Evolutionary conservation across 1,140 invertebrate genomes (phyloP).

Genomic region (Ephestia elutella): DNA sequence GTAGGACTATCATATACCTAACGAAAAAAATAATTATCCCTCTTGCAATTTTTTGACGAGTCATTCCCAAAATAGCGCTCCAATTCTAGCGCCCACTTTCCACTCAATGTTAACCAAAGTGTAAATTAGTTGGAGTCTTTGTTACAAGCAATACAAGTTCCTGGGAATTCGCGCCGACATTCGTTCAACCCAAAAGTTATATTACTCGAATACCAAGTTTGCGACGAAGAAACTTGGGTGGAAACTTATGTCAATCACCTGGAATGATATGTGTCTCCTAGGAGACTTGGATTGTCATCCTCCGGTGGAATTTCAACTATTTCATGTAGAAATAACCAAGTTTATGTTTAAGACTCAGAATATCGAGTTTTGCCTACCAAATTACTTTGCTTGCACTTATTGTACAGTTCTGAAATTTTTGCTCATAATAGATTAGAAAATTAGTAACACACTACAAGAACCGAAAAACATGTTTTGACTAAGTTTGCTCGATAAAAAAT

Average conservation of each 20-base stretch:
- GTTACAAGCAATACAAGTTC: neutral
- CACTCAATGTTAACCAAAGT: neutral
- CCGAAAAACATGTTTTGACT: too few species aligned
- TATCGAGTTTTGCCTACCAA: too few species aligned
- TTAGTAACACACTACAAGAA: too few species aligned
- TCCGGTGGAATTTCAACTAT: neutral
- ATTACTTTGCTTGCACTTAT: too few species aligned
- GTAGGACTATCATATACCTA: too few species aligned
- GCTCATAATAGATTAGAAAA: too few species aligned
- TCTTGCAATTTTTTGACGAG: too few species aligned
- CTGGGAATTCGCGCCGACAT: neutral
- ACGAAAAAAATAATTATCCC: too few species aligned
- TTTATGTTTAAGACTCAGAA: too few species aligned
- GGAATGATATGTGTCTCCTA: neutral
- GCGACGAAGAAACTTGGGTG: neutral
- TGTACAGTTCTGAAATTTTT: too few species aligned
- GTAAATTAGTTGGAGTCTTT: slow-evolving; percentile 2
- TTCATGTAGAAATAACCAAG: neutral
- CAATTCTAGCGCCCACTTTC: neutral
- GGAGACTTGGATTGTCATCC: neutral
- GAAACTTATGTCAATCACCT: slow-evolving; percentile 1
- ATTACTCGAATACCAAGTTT: slow-evolving; percentile 2
- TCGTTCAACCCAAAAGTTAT: slow-evolving; percentile 3
- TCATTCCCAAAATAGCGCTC: too few species aligned
- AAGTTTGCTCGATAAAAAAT: too few species aligned